Evolutionary conservation across 2,113 vertebrate species (phyloP), one percentile per base, ranked within the genome.

Genomic region (Osmerus eperlanus): DNA sequence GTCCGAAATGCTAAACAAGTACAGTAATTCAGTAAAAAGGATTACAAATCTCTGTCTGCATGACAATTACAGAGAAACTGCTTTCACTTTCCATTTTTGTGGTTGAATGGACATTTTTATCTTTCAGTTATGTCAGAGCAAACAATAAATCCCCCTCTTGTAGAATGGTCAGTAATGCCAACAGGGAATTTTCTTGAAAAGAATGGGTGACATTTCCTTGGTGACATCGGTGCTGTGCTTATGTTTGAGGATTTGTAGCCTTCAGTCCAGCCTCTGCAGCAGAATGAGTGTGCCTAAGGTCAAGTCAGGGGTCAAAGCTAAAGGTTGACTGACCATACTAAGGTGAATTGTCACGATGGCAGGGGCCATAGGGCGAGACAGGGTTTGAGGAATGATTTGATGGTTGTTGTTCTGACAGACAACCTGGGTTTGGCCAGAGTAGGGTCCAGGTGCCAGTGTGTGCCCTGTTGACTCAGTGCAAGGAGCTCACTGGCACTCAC

Each of bases 391-490:
- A 51, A 12, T 16, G 69, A 77, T 67, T 72, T 71, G 76, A 81
- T 63, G 60, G 51, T 51, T 65, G 59, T 69, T 64, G n/a, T 32
- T 29, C 32, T 62, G 65, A 67, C 68, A 68, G 56, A 18, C 67
- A 69, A 14, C 53, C 3, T 5, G 13, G 65, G 74, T 73, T 78
- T 71, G 4, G 8, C 3, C n/a, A 74, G 71, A 71, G 58, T 71
- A 72, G 54, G 67, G 84, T 81, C 81, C 78, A 78, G 78, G 78
- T 81, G 81, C 68, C 71, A 60, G 28, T 68, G 73, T 65, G 29
- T 53, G 67, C 75, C 66, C 64, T n/a, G 25, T 60, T 81, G 80
- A 85, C 78, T 81, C 78, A 82, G 64, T 14, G 53, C 65, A 71
- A 71, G 53, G 71, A 78, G 71, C 68, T 62, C 56, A 70, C 64